These are phyloP conservation scores for Pogonocherus hispidulus DNA, from an alignment of 2,888 invertebrate genomes.

Conservation along the genomic window DNA sequence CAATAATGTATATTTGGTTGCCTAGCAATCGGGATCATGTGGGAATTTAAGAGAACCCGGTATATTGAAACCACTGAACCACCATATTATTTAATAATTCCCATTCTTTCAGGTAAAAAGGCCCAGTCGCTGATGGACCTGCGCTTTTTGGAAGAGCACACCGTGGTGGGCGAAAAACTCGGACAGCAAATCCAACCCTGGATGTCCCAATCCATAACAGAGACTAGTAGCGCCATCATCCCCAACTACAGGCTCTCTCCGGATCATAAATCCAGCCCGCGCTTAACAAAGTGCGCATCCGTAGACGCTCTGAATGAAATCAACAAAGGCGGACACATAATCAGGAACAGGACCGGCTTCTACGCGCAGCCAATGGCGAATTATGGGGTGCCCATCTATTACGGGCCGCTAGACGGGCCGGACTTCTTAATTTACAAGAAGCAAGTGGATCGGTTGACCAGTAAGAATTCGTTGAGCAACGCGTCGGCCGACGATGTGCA, in stretches of 20 bases:
- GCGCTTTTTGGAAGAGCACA: slow-evolving; percentile 58
- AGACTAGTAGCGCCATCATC: slow-evolving; percentile 55
- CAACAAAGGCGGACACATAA: slow-evolving; percentile 60
- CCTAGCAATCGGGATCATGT: too few relatives aligned
- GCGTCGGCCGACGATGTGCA: slow-evolving; percentile 68
- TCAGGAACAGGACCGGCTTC: slow-evolving; percentile 65
- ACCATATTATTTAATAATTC: too few relatives aligned
- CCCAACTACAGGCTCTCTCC: slow-evolving; percentile 45
- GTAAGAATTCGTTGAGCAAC: slow-evolving; percentile 66
- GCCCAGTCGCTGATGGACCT: slow-evolving; percentile 67
- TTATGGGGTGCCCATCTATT: slow-evolving; percentile 68
- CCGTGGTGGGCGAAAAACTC: slow-evolving; percentile 51
- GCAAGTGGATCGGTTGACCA: slow-evolving; percentile 62
- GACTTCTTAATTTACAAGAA: slow-evolving; percentile 68
- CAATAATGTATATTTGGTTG: too few relatives aligned
- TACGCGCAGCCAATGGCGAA: slow-evolving; percentile 66
- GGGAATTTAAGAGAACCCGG: too few relatives aligned
- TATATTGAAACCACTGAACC: too few relatives aligned
- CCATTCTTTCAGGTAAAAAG: slow-evolving; percentile 65
- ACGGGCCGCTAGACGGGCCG: slow-evolving; percentile 67
- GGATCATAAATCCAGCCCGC: slow-evolving; percentile 39
- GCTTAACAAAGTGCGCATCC: slow-evolving; percentile 62
- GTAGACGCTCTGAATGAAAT: slow-evolving; percentile 63
- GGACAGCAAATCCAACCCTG: slow-evolving; percentile 57
- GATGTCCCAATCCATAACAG: slow-evolving; percentile 58